These are phyloP conservation scores for Drosophila anomalata DNA, from an alignment of 2,888 invertebrate species.

Conservation along the genomic window DNA sequence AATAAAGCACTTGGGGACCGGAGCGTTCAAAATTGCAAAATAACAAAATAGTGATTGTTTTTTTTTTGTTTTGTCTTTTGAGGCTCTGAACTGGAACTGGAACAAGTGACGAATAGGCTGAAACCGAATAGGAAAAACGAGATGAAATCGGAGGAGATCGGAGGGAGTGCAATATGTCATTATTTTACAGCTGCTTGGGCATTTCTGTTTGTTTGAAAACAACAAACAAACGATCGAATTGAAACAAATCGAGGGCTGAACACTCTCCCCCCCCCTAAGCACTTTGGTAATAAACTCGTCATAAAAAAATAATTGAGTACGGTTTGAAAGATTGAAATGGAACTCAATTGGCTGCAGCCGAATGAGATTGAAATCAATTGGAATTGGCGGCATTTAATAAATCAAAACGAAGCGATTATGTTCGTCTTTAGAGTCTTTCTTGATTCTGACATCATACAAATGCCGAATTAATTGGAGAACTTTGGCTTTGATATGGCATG, in stretches of 20 bases:
- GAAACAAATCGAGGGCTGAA: conserved; percentile 22
- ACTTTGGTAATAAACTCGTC: conserved; percentile 63
- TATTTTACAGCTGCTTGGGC: conserved; percentile 51
- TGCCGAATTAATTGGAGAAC: conserved; percentile 23
- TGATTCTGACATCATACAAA: conserved; percentile 61
- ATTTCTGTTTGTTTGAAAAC: conserved; percentile 60
- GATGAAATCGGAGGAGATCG: conserved; percentile 12
- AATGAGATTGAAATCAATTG: conserved; percentile 76
- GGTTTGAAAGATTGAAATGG: conserved; percentile 69
- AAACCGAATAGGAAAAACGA: conserved; percentile 8
- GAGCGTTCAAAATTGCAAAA: conserved; percentile 50
- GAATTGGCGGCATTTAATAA: conserved; percentile 70
- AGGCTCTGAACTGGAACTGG: conserved; percentile 62
- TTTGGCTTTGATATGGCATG: conserved; percentile 11
- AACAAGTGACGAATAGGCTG: conserved; percentile 2
- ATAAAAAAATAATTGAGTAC: conserved; percentile 64
- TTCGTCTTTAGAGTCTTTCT: conserved; percentile 18
- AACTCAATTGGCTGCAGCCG: conserved; percentile 64
- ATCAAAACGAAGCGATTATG: conserved; percentile 63
- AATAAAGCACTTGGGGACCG: conserved; percentile 26
- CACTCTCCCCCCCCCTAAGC: conserved; percentile 1
- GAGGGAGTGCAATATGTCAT: conserved; percentile 48
- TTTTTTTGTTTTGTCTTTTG: not conserved
- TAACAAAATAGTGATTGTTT: conserved; percentile 5
- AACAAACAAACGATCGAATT: conserved; percentile 32